Percentiles rank a stretch among this genome's conserved stretches.
These are phyloP conservation scores for Ophioninae sp. DNA, from an alignment of 2,888 invertebrate genomes.

Conservation along the genomic window DNA sequence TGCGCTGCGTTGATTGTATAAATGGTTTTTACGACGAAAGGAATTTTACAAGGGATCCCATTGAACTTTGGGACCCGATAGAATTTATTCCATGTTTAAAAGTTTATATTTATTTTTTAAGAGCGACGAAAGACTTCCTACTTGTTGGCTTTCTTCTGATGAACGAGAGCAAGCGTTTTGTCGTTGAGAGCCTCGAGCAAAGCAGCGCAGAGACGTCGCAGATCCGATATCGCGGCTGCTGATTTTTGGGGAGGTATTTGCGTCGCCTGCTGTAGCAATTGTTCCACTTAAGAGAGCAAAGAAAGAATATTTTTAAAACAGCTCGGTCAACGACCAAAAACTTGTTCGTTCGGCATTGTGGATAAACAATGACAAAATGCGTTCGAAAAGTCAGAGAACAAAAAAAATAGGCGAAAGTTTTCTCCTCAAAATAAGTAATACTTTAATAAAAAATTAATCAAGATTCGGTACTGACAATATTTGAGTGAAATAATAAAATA, in stretches of 20 bases:
- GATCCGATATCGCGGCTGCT: slow-evolving; percentile 87
- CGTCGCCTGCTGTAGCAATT: slow-evolving; percentile 86
- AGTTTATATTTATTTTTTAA: background rate
- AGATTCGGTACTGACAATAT: too few species aligned
- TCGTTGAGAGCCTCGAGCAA: slow-evolving; percentile 92
- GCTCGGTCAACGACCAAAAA: background rate
- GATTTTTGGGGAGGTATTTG: slow-evolving; percentile 83
- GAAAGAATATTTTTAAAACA: background rate
- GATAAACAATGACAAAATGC: too few species aligned
- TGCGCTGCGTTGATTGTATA: background rate
- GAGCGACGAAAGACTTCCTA: slow-evolving; percentile 53
- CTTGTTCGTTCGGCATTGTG: too few species aligned
- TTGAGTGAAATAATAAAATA: too few species aligned
- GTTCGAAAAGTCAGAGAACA: too few species aligned
- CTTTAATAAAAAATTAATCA: too few species aligned
- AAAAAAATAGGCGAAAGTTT: too few species aligned
- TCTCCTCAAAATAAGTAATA: too few species aligned
- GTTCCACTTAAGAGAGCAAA: slow-evolving; percentile 84
- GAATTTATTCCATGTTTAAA: background rate
- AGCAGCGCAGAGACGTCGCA: slow-evolving; percentile 89
- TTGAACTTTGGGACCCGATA: background rate
- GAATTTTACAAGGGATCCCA: background rate
- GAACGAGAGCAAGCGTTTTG: slow-evolving; percentile 91
- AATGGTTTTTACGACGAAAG: background rate
- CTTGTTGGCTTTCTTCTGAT: slow-evolving; percentile 92